These are phyloP conservation scores for Trididemnum clinides DNA, from an alignment of 23 tunicate genomes.

Conservation along the genomic window DNA sequence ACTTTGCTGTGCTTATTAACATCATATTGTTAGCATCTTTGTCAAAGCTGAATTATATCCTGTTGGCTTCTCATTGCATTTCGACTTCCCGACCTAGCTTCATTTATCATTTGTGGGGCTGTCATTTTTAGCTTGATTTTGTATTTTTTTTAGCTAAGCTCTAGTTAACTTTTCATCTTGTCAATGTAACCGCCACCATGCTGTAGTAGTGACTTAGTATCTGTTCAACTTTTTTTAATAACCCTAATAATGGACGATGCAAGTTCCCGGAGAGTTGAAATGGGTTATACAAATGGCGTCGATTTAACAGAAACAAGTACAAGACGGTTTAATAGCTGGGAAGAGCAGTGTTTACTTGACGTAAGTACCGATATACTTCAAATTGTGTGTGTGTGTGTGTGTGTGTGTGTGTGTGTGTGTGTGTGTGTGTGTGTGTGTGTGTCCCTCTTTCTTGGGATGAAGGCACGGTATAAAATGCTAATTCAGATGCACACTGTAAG, in stretches of 20 bases:
- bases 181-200: conserved; percentile 9
- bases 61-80: no score
- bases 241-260: conserved; percentile 6
- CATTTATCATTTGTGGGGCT: no score
- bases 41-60: no score
- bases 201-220: background rate
- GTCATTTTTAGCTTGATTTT: background rate
- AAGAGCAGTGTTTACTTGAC: conserved; percentile 70
- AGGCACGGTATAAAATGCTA: no score
- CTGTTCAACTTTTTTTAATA: background rate
- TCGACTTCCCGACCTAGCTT: no score
- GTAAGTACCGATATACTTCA: conserved; percentile 39
- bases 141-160: background rate
- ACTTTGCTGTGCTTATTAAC: no score
- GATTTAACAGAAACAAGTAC: conserved; percentile 64
- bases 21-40: no score
- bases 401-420: no score
- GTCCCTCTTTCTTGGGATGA: no score
- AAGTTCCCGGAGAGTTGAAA: background rate
- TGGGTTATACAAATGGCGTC: background rate
- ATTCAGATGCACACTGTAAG: no score
- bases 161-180: background rate
- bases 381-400: no score
- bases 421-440: no score
- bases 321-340: conserved; percentile 77